Base-by-base conservation (phyloP, 2,888 invertebrate species). In the Teleiodes luculella region DNA sequence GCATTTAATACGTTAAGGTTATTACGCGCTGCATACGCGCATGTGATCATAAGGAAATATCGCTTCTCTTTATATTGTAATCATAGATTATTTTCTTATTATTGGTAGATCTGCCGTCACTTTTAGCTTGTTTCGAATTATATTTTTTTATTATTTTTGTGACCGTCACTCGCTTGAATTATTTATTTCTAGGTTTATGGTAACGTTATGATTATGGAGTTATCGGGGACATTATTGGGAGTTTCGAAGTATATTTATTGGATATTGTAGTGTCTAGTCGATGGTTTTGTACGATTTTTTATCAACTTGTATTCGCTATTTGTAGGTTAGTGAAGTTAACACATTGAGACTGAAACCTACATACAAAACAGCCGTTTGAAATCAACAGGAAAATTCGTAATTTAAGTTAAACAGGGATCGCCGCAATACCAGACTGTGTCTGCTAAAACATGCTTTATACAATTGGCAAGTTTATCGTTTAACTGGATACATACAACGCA, bases 241-340 rank as follows among this genome's bases (percentile, higher is more conserved):
- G 67, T 70, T 73, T 74, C 70, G 61, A 70, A 70, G 67, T 73
- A 68, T 80, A 78, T 80, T 80, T 82, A 83, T 83, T 82, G 79
- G 79, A 76, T 78, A 79, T 76, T 70, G 72, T 81, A 82, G 83
- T 72, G 78, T 83, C 86, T 86, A 86, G 86, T 86, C 86, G 80
- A 78, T 68, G 78, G 63, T 72, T 72, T 70, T 74, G 72, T 70
- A 72, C 67, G 70, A 59, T 70, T 73, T 33, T 36, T 61, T 65
- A 65, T 68, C 70, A 37, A 47, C 49, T 53, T 53, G 28, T 53
- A 50, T 37, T 50, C 51, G 64, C 64, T 63, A 59, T 66, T 60
- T 57, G 74, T 72, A 70, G 74, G 74, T 74, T 70, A 73, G 72
- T 70, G 68, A 71, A 58, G 57, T 52, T 58, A 58, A 70, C 73